These are phyloP conservation scores for Apis florea DNA, from an alignment of 1,140 invertebrate genomes.

Conservation along the genomic window DNA sequence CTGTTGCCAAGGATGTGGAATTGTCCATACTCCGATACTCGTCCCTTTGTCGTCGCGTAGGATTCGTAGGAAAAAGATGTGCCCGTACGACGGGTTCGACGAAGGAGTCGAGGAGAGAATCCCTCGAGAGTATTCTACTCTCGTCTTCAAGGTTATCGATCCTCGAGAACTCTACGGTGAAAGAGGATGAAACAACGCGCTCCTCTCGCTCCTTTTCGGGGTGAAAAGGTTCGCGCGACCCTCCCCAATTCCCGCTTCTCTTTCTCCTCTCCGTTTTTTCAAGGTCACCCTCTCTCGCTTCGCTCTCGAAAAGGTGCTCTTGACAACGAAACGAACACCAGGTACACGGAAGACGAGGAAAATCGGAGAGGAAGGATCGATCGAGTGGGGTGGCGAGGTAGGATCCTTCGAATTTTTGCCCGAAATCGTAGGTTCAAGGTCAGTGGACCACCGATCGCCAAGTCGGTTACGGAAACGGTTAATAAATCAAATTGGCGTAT, in stretches of 20 bases:
- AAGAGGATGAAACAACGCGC: neutral
- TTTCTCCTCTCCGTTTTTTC: neutral
- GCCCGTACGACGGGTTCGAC: neutral
- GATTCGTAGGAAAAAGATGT: neutral
- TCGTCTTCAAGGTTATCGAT: slow-evolving; percentile 66
- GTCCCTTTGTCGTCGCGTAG: neutral
- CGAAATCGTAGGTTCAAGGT: too few relatives aligned
- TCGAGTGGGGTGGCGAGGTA: too few relatives aligned
- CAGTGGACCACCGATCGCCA: too few relatives aligned
- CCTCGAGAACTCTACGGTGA: slow-evolving; percentile 14
- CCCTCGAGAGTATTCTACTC: slow-evolving; percentile 22
- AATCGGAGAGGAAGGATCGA: too few relatives aligned
- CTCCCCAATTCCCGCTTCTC: slow-evolving; percentile 15
- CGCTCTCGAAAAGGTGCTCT: neutral
- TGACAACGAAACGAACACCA: too few relatives aligned
- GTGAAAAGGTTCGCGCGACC: slow-evolving; percentile 21
- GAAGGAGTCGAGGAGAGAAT: slow-evolving; percentile 21
- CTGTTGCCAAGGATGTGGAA: neutral
- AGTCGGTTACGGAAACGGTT: too few relatives aligned
- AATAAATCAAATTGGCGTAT: too few relatives aligned
- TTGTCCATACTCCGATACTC: too few relatives aligned
- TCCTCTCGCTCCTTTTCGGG: neutral
- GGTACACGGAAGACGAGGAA: neutral
- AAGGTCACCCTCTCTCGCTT: slow-evolving; percentile 25
- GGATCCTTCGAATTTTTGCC: neutral